These are phyloP conservation scores for Margaritifera margaritifera DNA, from an alignment of 2,888 invertebrate genomes.

Conservation along the genomic window DNA sequence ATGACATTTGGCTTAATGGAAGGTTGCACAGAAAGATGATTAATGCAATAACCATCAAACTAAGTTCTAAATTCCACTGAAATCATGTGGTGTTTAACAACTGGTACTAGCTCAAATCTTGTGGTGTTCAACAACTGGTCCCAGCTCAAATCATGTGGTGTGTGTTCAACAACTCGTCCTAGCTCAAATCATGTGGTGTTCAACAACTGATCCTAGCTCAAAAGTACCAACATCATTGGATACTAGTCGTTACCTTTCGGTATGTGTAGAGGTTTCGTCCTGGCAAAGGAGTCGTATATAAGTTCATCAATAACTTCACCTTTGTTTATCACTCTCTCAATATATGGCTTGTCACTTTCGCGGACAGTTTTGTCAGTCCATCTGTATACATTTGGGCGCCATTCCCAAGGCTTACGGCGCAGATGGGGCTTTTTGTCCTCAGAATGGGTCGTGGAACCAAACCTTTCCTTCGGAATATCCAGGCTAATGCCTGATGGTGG, in stretches of 20 bases:
- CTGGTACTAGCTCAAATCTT: no score
- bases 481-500: conserved; percentile 25
- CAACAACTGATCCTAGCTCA: no score
- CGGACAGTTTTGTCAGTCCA: conserved; percentile 37
- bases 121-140: no score
- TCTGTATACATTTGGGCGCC: conserved; percentile 38
- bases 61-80: no score
- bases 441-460: conserved; percentile 35
- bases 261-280: conserved; percentile 33
- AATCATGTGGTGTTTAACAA: no score
- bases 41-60: no score
- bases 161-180: no score
- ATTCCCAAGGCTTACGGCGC: conserved; percentile 36
- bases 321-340: conserved; percentile 34
- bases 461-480: conserved; percentile 33
- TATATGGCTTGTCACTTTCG: conserved; percentile 42
- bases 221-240: no score
- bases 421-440: conserved; percentile 35
- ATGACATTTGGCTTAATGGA: no score
- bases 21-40: no score
- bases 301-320: conserved; percentile 38
- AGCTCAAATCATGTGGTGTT: no score
- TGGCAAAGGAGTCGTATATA: conserved; percentile 34
- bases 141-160: no score
- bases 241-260: conserved; percentile 8